Base-by-base conservation (phyloP, 92 coral and sea anemone species). In the Scolanthus callimorphus region DNA sequence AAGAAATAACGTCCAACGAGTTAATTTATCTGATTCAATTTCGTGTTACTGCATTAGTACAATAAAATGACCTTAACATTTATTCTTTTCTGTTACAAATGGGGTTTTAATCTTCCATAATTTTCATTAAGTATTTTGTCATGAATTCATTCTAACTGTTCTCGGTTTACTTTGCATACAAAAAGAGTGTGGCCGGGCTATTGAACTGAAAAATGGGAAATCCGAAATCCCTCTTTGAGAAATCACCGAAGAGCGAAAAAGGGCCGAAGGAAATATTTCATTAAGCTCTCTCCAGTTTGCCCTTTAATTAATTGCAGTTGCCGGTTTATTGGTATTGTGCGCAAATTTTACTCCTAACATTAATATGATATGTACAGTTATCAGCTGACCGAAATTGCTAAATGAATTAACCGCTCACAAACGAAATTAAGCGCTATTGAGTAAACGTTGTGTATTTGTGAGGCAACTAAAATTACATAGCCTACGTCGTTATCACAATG, bases 361-460 rank as follows among this genome's bases (percentile, higher is more conserved):
- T 55, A 68, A 55, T 56, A 50, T 51, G 50, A 58, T 37, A 34
- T 37, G 51, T 57, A 37, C 57, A 50, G 75, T 27, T 52, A 57
- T 24, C 60, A 55, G 30, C 63, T 62, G 62, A 71, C 64, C 9
- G 27, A 25, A 20, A 60, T 39, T 51, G 64, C 52, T 63, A 68
- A 77, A 66, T 27, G 71, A 76, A 76, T 82, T 77, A 74, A 74
- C 78, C 46, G 49, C 22, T 25, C 78, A 30, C 25, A 57, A 46
- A 17, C 15, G 57, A 52, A 62, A 62, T 72, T 24, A 72, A 62
- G 41, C 12, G 31, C 0, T 44, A 29, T 49, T 39, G 46, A 39
- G 51, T 39, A 59, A 59, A 39, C 51, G 19, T 3, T 25, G 0
- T 22, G 28, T 27, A 9, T 51, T 51, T 26, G 27, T 51, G 10